Base-by-base conservation (phyloP, 2,888 invertebrate species). In the Abrostola tripartita region DNA sequence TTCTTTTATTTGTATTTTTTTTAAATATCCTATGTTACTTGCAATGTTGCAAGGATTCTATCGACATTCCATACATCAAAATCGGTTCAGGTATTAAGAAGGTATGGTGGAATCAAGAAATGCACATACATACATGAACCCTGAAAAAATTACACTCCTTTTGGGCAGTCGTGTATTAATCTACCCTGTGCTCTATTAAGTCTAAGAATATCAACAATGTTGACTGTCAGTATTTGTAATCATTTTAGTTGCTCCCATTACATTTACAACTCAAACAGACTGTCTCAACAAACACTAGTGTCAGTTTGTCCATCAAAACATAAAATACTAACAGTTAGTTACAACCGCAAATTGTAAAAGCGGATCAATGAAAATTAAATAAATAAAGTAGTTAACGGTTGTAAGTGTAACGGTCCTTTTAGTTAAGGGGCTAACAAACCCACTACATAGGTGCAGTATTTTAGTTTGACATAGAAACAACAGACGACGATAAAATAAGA, bases 401-500 rank as follows among this genome's bases (percentile, higher is more conserved):
- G 24, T 36, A 73, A 55, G 14, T 5, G 24, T 36, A 73, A 55
- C 52, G 37, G 55, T 12, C 37, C 14, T 41, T 38, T 5, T 55
- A 5, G 54, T 41, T 7, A 44, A 61, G 42, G 54, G 42, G 61
- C 52, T 61, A 49, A 54, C 37, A 54, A 36, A 4, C 44, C 42
- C 24, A 11, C n/a, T 35, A 68, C 71, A 65, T 58, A 61, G 57
- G 52, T 61, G 55, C 65, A 65, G 63, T 58, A 69, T 52, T 61
- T 65, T 60, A 69, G 61, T 64, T 63, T 76, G 64, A 54, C 66
- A 70, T 62, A 64, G 62, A 73, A 70, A 69, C 40, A 53, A 56
- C 44, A 69, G 69, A 75, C 51, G 36, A 50, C 54, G 53, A 74
- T 70, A 72, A 75, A 74, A 78, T 66, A 72, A 79, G 72, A 70